Evolutionary conservation across 2,888 invertebrate genomes (phyloP).

Genomic region (Hypselothyrea guttata): DNA sequence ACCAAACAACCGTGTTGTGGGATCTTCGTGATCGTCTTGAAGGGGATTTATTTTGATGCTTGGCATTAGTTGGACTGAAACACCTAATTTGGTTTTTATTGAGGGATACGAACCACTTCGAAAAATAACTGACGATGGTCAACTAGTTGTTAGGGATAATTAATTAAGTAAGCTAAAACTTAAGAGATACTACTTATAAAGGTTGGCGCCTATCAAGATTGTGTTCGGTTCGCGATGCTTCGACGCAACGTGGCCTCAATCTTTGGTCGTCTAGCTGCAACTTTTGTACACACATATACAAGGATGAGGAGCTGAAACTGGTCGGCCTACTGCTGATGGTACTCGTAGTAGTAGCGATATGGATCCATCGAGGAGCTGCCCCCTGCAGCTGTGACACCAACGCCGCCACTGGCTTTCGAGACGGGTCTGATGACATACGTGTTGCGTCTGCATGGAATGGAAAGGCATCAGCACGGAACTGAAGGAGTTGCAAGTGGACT

Average conservation of each 20-base stretch:
- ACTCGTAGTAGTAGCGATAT: slow-evolving; percentile 85
- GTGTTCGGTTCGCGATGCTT: slow-evolving; percentile 10
- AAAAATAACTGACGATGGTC: slow-evolving; percentile 14
- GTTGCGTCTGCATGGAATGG: slow-evolving; percentile 83
- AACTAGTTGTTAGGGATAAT: slow-evolving; percentile 7
- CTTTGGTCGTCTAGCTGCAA: slow-evolving; percentile 73
- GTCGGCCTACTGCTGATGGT: slow-evolving; percentile 70
- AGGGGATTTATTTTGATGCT: no score
- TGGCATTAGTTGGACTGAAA: neutral
- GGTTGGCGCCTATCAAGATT: slow-evolving; percentile 36
- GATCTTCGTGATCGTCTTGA: no score
- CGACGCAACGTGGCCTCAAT: slow-evolving; percentile 32
- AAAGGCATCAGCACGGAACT: neutral
- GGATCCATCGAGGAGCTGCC: slow-evolving; percentile 83
- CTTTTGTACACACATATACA: slow-evolving; percentile 18
- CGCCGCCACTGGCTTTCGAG: slow-evolving; percentile 79
- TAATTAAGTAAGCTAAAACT: slow-evolving; percentile 46
- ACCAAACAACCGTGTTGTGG: no score
- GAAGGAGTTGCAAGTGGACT: slow-evolving; percentile 8
- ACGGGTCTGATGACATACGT: slow-evolving; percentile 86
- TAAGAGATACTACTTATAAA: slow-evolving; percentile 43
- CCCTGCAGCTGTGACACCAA: slow-evolving; percentile 69
- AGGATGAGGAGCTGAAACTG: slow-evolving; percentile 1
- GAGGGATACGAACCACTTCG: slow-evolving; percentile 5
- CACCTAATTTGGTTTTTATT: slow-evolving; percentile 39